These are phyloP conservation scores for Odontamblyopus rebecca DNA, from an alignment of 2,797 vertebrate species.

Conservation along the genomic window DNA sequence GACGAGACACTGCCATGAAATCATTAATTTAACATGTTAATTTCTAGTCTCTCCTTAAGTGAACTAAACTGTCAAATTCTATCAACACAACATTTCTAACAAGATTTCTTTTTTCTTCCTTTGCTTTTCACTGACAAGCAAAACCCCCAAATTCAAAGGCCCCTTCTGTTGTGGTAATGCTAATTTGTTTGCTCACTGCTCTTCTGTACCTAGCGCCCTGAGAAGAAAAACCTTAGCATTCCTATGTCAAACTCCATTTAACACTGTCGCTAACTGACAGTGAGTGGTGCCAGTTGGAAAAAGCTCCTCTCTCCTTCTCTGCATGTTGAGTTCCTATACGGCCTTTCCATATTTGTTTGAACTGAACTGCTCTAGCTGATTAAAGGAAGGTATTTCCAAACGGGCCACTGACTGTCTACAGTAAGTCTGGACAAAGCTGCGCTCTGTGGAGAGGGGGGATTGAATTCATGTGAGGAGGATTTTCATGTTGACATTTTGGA, in stretches of 20 bases:
- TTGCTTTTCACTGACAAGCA: background rate
- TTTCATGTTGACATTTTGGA: background rate
- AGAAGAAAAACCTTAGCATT: slow-evolving; percentile 43
- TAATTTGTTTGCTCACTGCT: slow-evolving; percentile 7
- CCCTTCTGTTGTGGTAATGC: slow-evolving; percentile 7
- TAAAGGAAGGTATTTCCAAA: slow-evolving; percentile 20
- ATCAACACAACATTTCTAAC: slow-evolving; percentile 5
- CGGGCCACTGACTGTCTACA: slow-evolving; percentile 16
- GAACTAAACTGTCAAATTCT: slow-evolving; percentile 1
- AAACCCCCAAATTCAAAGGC: background rate
- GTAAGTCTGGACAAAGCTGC: slow-evolving; percentile 1
- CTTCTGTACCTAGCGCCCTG: slow-evolving; percentile 12
- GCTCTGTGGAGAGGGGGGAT: slow-evolving; percentile 3
- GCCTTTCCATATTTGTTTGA: slow-evolving; percentile 29
- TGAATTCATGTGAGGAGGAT: slow-evolving; percentile 4
- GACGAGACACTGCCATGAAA: background rate
- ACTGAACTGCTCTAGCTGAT: slow-evolving; percentile 14
- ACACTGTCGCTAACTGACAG: slow-evolving; percentile 38
- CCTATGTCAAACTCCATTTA: slow-evolving; percentile 48
- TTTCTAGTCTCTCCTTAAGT: background rate
- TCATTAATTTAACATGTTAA: background rate
- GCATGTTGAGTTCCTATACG: slow-evolving; percentile 32
- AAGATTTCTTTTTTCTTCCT: background rate
- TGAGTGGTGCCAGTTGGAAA: slow-evolving; percentile 31
- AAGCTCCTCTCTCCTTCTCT: slow-evolving; percentile 14